A percentile compares a stretch with the other conserved stretches of the same genome.
These are phyloP conservation scores for Otolemur garnettii DNA, from an alignment of 2,113 vertebrate species.

Conservation along the genomic window DNA sequence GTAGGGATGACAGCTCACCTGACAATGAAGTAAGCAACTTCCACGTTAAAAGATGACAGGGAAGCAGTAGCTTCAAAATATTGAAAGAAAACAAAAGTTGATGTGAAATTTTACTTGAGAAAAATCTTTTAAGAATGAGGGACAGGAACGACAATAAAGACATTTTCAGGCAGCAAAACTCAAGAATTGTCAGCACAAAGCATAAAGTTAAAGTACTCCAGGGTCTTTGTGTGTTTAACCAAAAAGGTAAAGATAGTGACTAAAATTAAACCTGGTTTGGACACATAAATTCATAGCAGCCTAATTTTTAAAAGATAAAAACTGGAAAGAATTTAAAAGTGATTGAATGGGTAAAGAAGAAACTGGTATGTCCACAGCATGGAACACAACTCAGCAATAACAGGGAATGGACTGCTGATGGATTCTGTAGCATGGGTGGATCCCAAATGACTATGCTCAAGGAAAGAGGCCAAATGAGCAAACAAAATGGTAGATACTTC, in stretches of 20 bases:
- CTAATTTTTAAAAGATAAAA: not conserved
- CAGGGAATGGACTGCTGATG: too few species aligned
- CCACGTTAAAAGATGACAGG: not conserved
- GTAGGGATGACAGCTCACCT: not conserved
- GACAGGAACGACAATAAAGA: not conserved
- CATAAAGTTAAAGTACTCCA: not conserved
- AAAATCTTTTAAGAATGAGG: not conserved
- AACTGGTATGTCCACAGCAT: not conserved
- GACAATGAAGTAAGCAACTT: not conserved
- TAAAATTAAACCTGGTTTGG: not conserved
- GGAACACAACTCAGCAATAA: not conserved
- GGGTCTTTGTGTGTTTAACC: not conserved
- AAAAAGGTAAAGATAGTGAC: not conserved
- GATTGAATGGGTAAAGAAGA: not conserved
- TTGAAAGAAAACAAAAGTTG: not conserved
- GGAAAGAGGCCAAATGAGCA: not conserved
- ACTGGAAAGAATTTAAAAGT: not conserved
- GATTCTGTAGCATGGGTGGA: rapidly evolving
- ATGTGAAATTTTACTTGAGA: not conserved
- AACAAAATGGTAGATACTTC: too few species aligned
- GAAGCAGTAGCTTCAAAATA: not conserved
- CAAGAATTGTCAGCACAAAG: too few species aligned
- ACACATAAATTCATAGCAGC: not conserved
- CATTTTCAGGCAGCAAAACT: not conserved
- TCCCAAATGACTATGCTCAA: too few species aligned